These are phyloP conservation scores for Varecia variegata DNA, from an alignment of 2,797 vertebrate species.

Conservation along the genomic window DNA sequence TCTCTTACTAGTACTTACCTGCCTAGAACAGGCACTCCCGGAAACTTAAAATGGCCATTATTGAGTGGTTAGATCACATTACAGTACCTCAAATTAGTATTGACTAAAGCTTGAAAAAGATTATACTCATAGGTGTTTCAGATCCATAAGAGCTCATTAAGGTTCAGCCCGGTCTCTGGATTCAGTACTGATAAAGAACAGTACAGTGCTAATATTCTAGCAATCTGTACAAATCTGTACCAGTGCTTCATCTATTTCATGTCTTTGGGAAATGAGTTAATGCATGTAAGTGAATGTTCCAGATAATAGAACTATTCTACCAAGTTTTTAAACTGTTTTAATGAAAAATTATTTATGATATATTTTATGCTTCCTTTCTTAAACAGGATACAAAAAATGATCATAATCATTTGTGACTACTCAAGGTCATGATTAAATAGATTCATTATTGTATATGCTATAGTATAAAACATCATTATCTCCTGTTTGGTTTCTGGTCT, in stretches of 20 bases:
- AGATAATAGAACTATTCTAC: neutral
- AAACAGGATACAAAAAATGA: conserved; percentile 29
- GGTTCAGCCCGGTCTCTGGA: neutral
- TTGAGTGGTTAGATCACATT: conserved; percentile 38
- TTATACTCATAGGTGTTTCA: neutral
- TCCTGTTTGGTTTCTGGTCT: conserved; percentile 38
- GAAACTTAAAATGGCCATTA: conserved; percentile 13
- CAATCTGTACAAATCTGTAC: neutral
- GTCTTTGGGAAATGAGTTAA: conserved; percentile 29
- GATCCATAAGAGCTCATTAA: neutral
- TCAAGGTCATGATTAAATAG: conserved; percentile 36
- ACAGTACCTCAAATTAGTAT: conserved; percentile 20
- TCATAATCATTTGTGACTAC: conserved; percentile 35
- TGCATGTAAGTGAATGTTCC: conserved; percentile 7
- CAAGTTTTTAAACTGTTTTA: conserved; percentile 23
- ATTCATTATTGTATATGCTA: neutral
- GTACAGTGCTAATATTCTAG: neutral
- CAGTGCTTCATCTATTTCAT: neutral
- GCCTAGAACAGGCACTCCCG: neutral
- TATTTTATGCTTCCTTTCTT: conserved; percentile 37
- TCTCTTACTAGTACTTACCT: neutral
- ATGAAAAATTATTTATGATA: conserved; percentile 7
- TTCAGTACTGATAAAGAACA: conserved; percentile 22
- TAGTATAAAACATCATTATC: conserved; percentile 15
- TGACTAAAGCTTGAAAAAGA: conserved; percentile 7